Percentiles rank a stretch among this genome's conserved stretches.
Evolutionary conservation across 2,888 invertebrate species (phyloP).

Genomic region (Sesia bembeciformis): DNA sequence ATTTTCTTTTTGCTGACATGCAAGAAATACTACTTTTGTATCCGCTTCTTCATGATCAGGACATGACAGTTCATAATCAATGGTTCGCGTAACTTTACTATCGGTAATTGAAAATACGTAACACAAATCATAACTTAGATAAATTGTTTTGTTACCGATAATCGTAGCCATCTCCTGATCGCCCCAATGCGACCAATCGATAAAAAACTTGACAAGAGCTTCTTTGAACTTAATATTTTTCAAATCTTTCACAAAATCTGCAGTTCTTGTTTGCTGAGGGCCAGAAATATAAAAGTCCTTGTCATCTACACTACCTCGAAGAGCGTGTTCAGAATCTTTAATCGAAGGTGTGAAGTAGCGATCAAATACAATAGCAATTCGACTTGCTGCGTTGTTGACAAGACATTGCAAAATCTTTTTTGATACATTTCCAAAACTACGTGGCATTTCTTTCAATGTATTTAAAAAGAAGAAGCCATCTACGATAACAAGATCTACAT

Average conservation of each 20-base stretch:
- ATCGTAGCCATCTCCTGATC: constrained; percentile 5
- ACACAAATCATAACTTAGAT: constrained; percentile 9
- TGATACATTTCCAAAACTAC: neutral
- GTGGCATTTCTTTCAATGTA: neutral
- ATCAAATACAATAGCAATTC: constrained; percentile 13
- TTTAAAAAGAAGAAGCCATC: neutral
- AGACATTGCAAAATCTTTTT: neutral
- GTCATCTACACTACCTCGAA: constrained; percentile 3
- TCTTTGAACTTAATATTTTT: constrained; percentile 14
- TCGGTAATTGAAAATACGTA: constrained; percentile 5
- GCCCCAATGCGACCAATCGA: constrained; percentile 10
- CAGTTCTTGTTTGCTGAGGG: constrained; percentile 10
- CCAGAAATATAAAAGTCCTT: constrained; percentile 8
- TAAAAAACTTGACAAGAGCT: constrained; percentile 10
- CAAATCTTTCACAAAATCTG: constrained; percentile 12
- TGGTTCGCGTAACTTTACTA: constrained; percentile 2
- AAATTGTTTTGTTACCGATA: constrained; percentile 10
- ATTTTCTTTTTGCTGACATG: constrained; percentile 1
- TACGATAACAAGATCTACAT: neutral
- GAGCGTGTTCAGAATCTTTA: constrained; percentile 13
- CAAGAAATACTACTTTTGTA: constrained; percentile 6
- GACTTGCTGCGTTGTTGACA: constrained; percentile 1
- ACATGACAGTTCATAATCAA: constrained; percentile 1
- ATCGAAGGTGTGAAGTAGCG: constrained; percentile 14
- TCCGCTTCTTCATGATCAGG: constrained; percentile 5